Conservation (phyloP, 1,140 invertebrate genomes). For the Scaptomyza hsui region DNA sequence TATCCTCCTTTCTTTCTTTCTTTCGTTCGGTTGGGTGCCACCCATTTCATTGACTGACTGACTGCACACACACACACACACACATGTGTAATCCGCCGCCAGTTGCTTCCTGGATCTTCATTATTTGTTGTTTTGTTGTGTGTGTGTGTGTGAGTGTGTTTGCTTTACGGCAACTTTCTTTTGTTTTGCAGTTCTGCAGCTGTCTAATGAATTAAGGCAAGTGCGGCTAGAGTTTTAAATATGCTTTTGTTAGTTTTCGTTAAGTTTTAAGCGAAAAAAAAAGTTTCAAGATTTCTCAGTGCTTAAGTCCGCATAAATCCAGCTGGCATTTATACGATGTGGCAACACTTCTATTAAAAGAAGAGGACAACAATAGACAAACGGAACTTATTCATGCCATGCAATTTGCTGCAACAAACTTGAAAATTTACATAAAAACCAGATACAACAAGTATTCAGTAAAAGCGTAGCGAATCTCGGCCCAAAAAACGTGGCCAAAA, state of each 20-base stretch:
- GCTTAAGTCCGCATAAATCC: background rate
- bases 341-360: background rate
- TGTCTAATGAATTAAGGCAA: conserved; percentile 9
- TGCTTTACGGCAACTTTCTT: conserved; percentile 66
- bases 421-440: conserved; percentile 17
- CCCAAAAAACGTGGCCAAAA: conserved; percentile 2
- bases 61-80: background rate
- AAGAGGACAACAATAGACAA: background rate
- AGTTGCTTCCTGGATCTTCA: conserved; percentile 65
- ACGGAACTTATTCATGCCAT: conserved; percentile 13
- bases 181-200: conserved; percentile 34
- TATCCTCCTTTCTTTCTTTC: conserved; percentile 11
- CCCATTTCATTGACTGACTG: conserved; percentile 59
- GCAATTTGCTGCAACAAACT: conserved; percentile 2
- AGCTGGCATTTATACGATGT: conserved; percentile 11
- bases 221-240: conserved; percentile 5
- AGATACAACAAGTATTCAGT: background rate
- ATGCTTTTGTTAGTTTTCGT: conserved; percentile 14
- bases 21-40: conserved; percentile 6
- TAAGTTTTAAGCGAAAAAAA: no score
- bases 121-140: conserved; percentile 16
- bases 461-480: conserved; percentile 10
- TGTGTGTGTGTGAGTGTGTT: conserved; percentile 2
- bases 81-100: conserved; percentile 51
- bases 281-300: conserved; percentile 45